Evolutionary conservation across 2,797 vertebrate species (phyloP), one percentile per base, ranked within the genome.

Genomic region (Triplophysa yarkandensis): DNA sequence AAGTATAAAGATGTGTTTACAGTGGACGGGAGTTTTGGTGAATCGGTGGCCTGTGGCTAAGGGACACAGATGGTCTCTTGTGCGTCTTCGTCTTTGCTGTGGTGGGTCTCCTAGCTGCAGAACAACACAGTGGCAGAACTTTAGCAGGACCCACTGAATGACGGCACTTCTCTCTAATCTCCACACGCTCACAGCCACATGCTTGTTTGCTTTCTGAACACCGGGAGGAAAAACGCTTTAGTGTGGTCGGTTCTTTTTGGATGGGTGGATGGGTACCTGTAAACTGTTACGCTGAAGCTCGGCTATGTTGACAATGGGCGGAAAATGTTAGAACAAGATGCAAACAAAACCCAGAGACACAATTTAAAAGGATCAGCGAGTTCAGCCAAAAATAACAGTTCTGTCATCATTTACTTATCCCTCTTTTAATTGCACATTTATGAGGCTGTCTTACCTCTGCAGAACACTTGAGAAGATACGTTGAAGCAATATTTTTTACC

Each of bases 61-160:
- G 41, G 68, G 63, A 71, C 62, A 80, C 72, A 81, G 78, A 70
- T 28, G 34, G 23, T 61, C 74, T 70, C 72, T 81, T 82, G 80
- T 77, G 79, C 23, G 41, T 4, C 41, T 48, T 41, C 80, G 76
- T 50, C 62, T 72, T 78, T 75, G 71, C 64, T 74, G 77, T 78
- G 70, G 65, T 1, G 27, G 69, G 88, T 88, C 83, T 91, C 88
- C 86, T 89, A 89, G 89, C 87, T 88, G 87, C 89, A 16, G 81
- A 85, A 82, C 87, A 90, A 91, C 87, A 90, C 81, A 82, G 86
- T 85, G 82, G 86, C 80, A 73, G 82, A 87, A 85, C 83, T 90
- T 76, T 89, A 87, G 83, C 88, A 84, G 16, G 74, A 84, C 85
- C 70, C 63, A 83, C 85, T 85, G 89, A 88, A 91, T 87, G 82